Evolutionary conservation across 2,113 vertebrate genomes (phyloP).

Genomic region (Galbula dea): DNA sequence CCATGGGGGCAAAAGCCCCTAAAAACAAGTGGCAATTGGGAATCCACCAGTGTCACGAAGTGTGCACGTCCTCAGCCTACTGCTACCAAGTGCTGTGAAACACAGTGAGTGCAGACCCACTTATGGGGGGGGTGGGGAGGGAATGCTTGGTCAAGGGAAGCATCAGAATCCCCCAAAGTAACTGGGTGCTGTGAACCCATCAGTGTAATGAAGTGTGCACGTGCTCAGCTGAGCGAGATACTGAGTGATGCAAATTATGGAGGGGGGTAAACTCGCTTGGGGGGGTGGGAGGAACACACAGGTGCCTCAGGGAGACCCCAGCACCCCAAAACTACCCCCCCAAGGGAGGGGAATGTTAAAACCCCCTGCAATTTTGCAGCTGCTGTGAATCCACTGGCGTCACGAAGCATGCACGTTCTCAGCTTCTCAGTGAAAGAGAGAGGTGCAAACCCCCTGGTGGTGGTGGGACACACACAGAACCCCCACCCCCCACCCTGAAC

Average conservation of each 20-base stretch:
- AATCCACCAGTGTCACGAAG: too few relatives aligned
- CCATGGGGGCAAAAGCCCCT: too few relatives aligned
- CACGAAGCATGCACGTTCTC: accelerated
- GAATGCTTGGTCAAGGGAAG: too few relatives aligned
- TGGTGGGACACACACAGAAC: accelerated
- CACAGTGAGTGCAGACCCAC: too few relatives aligned
- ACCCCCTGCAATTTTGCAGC: not conserved
- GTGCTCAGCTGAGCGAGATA: not conserved
- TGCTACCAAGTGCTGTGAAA: too few relatives aligned
- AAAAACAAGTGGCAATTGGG: too few relatives aligned
- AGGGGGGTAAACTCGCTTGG: not conserved
- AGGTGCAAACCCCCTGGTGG: accelerated
- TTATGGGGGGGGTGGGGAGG: too few relatives aligned
- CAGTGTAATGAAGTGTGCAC: accelerated
- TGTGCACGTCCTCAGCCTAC: too few relatives aligned
- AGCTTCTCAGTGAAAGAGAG: not conserved
- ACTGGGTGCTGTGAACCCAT: accelerated
- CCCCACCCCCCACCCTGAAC: accelerated
- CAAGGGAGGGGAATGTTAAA: too few relatives aligned
- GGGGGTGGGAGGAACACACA: not conserved
- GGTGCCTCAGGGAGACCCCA: not conserved
- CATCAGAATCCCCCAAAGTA: not conserved
- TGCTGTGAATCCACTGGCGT: accelerated
- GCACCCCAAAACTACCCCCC: not conserved
- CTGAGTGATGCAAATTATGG: too few relatives aligned